These are phyloP conservation scores for Pempheris klunzingeri DNA, from an alignment of 2,797 vertebrate species.

Conservation along the genomic window DNA sequence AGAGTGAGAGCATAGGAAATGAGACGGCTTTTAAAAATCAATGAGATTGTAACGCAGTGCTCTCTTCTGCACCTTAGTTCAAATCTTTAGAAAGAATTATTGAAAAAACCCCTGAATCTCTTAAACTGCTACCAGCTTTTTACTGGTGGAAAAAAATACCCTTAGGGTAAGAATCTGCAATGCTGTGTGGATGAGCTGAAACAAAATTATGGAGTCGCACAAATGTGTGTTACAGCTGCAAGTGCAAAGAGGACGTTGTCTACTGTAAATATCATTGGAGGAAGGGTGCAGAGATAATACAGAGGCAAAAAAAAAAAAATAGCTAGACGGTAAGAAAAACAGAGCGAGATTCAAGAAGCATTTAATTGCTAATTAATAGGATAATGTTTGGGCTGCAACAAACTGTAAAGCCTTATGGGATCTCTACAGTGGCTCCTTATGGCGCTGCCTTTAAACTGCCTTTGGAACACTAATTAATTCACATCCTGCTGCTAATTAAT, in stretches of 20 bases:
- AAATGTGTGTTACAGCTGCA: conserved; percentile 35
- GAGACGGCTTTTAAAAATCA: conserved; percentile 60
- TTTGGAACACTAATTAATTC: conserved; percentile 84
- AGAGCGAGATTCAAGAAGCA: conserved; percentile 52
- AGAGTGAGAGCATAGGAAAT: conserved; percentile 38
- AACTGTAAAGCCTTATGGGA: conserved; percentile 75
- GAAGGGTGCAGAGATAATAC: conserved; percentile 20
- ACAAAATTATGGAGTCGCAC: conserved; percentile 22
- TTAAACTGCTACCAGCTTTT: conserved; percentile 15
- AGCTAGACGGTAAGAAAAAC: conserved; percentile 17
- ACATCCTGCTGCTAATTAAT: conserved; percentile 84
- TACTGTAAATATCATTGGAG: conserved; percentile 28
- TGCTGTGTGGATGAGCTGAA: conserved; percentile 29
- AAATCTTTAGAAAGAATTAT: conserved; percentile 23
- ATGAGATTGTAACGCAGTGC: conserved; percentile 32
- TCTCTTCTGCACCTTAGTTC: neutral
- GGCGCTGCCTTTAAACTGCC: conserved; percentile 70
- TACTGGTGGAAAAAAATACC: conserved; percentile 27
- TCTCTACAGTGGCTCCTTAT: conserved; percentile 66
- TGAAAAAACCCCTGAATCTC: conserved; percentile 8
- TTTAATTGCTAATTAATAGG: conserved; percentile 80
- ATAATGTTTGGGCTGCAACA: conserved; percentile 72
- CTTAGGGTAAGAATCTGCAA: conserved; percentile 1
- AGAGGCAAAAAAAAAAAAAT: conserved; percentile 9
- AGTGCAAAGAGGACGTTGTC: conserved; percentile 14